Evolutionary conservation across 2,113 vertebrate species (phyloP).

Genomic region (Malaclemys terrapin): DNA sequence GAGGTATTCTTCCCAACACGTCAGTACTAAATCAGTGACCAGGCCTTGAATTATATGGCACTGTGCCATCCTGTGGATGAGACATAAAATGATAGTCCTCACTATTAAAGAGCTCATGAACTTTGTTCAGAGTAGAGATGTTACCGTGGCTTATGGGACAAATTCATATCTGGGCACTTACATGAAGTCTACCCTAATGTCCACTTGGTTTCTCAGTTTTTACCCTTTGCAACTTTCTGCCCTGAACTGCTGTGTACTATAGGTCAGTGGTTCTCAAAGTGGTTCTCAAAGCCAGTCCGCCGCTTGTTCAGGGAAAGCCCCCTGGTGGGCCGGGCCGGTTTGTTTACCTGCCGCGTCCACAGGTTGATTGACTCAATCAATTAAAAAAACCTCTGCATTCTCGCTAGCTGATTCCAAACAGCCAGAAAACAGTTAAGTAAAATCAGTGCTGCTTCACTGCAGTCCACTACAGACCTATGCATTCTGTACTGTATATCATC

Average conservation of each 20-base stretch:
- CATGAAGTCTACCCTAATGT: neutral
- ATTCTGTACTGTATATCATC: neutral
- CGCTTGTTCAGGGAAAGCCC: too few species aligned
- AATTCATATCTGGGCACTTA: neutral
- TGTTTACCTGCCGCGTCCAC: too few species aligned
- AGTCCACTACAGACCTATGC: neutral
- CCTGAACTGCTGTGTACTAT: neutral
- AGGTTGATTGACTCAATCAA: neutral
- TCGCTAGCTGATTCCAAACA: neutral
- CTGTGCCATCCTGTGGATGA: neutral
- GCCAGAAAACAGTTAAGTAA: neutral
- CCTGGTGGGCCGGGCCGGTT: too few species aligned
- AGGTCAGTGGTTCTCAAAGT: too few species aligned
- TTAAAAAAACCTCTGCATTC: neutral
- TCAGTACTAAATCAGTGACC: neutral
- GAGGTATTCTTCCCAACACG: neutral
- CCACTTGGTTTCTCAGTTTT: neutral
- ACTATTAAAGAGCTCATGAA: neutral
- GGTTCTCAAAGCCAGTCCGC: too few species aligned
- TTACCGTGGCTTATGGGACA: neutral
- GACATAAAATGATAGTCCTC: neutral
- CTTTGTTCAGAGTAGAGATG: neutral
- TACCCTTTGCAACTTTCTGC: neutral
- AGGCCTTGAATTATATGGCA: neutral
- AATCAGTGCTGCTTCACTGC: neutral